Percentiles rank a stretch among this genome's conserved stretches.
These are phyloP conservation scores for Lagocephalus sceleratus DNA, from an alignment of 2,797 vertebrate genomes.

Conservation along the genomic window DNA sequence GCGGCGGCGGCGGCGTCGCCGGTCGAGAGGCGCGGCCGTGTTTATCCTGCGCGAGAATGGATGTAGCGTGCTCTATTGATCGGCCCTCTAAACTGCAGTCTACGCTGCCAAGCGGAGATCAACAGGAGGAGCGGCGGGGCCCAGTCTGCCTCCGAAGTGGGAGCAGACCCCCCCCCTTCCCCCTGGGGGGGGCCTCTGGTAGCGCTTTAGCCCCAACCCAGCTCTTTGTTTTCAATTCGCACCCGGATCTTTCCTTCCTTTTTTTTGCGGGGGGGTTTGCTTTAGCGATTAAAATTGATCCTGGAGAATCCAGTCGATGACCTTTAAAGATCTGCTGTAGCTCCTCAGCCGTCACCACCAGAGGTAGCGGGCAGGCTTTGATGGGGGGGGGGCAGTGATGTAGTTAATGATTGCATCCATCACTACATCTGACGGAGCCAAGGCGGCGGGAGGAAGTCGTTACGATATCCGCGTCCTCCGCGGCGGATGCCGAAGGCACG, in stretches of 20 bases:
- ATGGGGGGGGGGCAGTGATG: constrained; percentile 21
- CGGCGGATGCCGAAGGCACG: no score
- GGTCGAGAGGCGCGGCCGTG: constrained; percentile 53
- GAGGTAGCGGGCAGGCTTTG: constrained; percentile 21
- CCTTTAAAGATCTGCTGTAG: constrained; percentile 8
- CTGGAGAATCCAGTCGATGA: neutral
- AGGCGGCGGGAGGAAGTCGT: constrained; percentile 36
- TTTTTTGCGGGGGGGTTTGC: no score
- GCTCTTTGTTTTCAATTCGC: no score
- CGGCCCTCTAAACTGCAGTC: constrained; percentile 64
- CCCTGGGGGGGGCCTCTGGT: no score
- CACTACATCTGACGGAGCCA: constrained; percentile 20
- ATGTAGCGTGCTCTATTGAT: constrained; percentile 70
- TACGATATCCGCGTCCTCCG: constrained; percentile 18
- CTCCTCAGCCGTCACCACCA: constrained; percentile 3
- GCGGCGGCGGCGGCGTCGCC: constrained; percentile 17
- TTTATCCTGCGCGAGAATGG: constrained; percentile 71
- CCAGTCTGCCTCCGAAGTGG: constrained; percentile 30
- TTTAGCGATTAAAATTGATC: no score
- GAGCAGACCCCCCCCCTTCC: no score
- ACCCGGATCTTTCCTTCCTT: no score
- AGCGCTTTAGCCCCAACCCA: no score
- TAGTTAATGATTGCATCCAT: constrained; percentile 35
- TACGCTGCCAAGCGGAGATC: constrained; percentile 64
- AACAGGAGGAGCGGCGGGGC: constrained; percentile 58